Evolutionary conservation across 2,888 invertebrate species (phyloP).

Genomic region (Caenorhabditis drosophilae): DNA sequence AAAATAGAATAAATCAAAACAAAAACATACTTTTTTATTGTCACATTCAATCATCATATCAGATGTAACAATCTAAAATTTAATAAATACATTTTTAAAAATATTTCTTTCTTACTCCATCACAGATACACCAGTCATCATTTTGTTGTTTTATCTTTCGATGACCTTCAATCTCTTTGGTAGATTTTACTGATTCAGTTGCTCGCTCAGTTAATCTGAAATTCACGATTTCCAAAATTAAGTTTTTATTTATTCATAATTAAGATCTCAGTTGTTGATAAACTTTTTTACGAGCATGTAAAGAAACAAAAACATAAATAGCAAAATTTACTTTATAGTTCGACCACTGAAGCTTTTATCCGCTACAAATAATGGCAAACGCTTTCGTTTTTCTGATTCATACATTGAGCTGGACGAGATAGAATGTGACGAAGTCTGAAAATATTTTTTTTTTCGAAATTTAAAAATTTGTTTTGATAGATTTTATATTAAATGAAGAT

Average conservation of each 20-base stretch:
- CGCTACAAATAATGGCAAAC: slow-evolving; percentile 45
- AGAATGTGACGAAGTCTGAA: too few relatives aligned
- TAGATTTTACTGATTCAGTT: slow-evolving; percentile 32
- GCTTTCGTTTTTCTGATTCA: slow-evolving; percentile 32
- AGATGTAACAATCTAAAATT: slow-evolving; percentile 18
- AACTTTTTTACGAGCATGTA: not conserved
- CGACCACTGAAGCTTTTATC: slow-evolving; percentile 64
- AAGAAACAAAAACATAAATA: not conserved
- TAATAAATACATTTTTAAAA: not conserved
- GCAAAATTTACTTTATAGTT: slow-evolving; percentile 56
- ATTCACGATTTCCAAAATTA: too few relatives aligned
- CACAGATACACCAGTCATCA: slow-evolving; percentile 63
- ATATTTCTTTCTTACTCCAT: slow-evolving; percentile 18
- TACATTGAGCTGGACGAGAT: too few relatives aligned
- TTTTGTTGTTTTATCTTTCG: slow-evolving; percentile 33
- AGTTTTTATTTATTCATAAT: too few relatives aligned
- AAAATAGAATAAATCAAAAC: not conserved
- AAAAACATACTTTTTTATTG: slow-evolving; percentile 83
- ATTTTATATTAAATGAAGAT: too few relatives aligned
- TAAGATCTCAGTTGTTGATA: not conserved
- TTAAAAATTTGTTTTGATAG: too few relatives aligned
- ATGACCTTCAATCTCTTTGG: slow-evolving; percentile 26
- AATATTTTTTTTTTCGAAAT: too few relatives aligned
- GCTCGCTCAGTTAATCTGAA: slow-evolving; percentile 49
- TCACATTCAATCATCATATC: slow-evolving; percentile 75